These are phyloP conservation scores for Nestor notabilis DNA, from an alignment of 2,113 vertebrate genomes.

Conservation along the genomic window DNA sequence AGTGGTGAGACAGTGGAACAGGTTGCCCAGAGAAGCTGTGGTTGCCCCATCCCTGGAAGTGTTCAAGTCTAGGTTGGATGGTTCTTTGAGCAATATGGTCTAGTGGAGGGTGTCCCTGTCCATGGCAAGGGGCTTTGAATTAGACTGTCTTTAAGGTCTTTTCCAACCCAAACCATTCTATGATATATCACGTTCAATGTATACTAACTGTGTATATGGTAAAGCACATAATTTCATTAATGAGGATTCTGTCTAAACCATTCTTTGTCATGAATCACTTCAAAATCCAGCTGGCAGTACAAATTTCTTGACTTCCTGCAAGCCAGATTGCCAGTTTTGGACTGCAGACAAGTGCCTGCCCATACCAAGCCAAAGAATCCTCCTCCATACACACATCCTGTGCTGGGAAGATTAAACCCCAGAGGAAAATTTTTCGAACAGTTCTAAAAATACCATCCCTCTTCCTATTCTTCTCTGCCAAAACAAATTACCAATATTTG, in stretches of 20 bases:
- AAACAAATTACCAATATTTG: slow-evolving; percentile 3
- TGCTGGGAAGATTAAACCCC: not conserved
- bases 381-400: not conserved
- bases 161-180: not conserved
- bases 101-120: not conserved
- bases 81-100: not conserved
- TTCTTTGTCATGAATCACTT: not conserved
- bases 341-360: not conserved
- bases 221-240: not conserved
- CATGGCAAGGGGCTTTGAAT: not conserved
- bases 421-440: not conserved
- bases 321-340: not conserved
- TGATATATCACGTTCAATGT: not conserved
- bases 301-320: not conserved
- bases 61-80: not conserved
- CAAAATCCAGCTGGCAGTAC: not conserved
- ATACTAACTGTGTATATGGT: not conserved
- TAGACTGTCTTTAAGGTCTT: not conserved
- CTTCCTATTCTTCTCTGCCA: not conserved
- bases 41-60: not conserved
- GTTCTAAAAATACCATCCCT: not conserved
- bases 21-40: fast-evolving
- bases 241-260: not conserved
- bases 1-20: not conserved
- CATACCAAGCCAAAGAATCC: not conserved